These are phyloP conservation scores for Caenorhabditis japonica DNA, from an alignment of 2,888 invertebrate genomes.

Conservation along the genomic window DNA sequence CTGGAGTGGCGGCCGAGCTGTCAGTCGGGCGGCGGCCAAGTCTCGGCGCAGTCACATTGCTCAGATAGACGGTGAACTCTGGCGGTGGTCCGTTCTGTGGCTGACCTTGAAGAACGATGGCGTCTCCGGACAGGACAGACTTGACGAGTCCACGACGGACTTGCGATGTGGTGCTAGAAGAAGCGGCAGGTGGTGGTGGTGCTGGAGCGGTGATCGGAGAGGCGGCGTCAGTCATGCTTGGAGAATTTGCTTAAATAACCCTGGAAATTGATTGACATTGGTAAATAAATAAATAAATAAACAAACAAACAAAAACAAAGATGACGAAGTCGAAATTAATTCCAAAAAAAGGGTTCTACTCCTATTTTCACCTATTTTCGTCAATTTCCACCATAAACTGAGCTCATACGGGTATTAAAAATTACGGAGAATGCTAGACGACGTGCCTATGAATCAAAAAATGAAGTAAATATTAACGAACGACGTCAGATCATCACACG, in stretches of 20 bases:
- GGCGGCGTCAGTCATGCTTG: slow-evolving; percentile 48
- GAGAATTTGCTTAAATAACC: slow-evolving; percentile 28
- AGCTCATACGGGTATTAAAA: no score
- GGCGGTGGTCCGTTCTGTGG: slow-evolving; percentile 85
- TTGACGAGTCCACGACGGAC: slow-evolving; percentile 64
- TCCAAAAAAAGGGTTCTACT: no score
- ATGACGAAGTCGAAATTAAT: no score
- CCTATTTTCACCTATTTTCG: no score
- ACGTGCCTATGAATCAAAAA: no score
- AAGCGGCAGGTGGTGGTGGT: slow-evolving; percentile 26
- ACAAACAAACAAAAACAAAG: not conserved
- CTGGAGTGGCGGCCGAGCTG: slow-evolving; percentile 73
- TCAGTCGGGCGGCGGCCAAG: slow-evolving; percentile 85
- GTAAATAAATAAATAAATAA: not conserved
- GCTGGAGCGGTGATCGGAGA: not conserved
- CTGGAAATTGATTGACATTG: slow-evolving; percentile 5
- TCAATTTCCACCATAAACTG: no score
- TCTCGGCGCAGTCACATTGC: slow-evolving; percentile 92
- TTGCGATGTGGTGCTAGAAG: slow-evolving; percentile 29
- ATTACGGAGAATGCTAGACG: no score
- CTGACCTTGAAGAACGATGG: slow-evolving; percentile 88
- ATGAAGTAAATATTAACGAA: not conserved
- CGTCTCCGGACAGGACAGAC: slow-evolving; percentile 93
- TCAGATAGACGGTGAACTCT: slow-evolving; percentile 91
- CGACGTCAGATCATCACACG: slow-evolving; percentile 6